Conservation (phyloP, 2,888 invertebrate species). For the Keiferia lycopersicella region DNA sequence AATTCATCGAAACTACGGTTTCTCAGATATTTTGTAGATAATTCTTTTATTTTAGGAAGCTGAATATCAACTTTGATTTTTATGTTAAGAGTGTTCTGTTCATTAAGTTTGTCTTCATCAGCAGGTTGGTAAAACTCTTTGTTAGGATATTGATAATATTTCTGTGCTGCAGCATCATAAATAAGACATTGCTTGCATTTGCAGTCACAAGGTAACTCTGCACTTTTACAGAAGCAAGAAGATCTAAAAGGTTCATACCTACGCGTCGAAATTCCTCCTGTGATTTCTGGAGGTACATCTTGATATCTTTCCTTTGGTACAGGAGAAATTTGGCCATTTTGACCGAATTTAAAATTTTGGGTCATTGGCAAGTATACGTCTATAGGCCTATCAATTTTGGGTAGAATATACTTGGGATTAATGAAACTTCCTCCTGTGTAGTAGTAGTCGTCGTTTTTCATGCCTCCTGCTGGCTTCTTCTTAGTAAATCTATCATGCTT, state of each 20-base stretch:
- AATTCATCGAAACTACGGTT: constrained; percentile 43
- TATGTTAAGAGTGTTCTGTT: constrained; percentile 59
- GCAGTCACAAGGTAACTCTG: constrained; percentile 57
- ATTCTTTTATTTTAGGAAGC: constrained; percentile 56
- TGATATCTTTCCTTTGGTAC: constrained; percentile 37
- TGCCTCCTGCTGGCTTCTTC: constrained; percentile 41
- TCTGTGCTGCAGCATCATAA: constrained; percentile 38
- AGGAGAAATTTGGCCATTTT: constrained; percentile 37
- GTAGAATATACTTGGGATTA: constrained; percentile 42
- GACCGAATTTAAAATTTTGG: constrained; percentile 44
- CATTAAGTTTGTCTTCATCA: constrained; percentile 34
- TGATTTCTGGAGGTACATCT: constrained; percentile 31
- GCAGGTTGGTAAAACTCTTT: constrained; percentile 28
- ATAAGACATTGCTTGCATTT: constrained; percentile 61
- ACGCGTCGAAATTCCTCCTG: constrained; percentile 31
- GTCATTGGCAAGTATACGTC: constrained; percentile 57
- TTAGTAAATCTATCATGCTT: constrained; percentile 60
- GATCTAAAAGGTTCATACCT: constrained; percentile 44
- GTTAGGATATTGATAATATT: constrained; percentile 37
- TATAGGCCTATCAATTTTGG: constrained; percentile 47
- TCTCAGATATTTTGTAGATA: constrained; percentile 40
- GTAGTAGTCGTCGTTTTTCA: constrained; percentile 47
- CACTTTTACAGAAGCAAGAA: constrained; percentile 58
- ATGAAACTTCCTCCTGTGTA: constrained; percentile 45
- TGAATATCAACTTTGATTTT: constrained; percentile 68